These are phyloP conservation scores for Plutella xylostella DNA, from an alignment of 2,888 invertebrate species.

Conservation along the genomic window DNA sequence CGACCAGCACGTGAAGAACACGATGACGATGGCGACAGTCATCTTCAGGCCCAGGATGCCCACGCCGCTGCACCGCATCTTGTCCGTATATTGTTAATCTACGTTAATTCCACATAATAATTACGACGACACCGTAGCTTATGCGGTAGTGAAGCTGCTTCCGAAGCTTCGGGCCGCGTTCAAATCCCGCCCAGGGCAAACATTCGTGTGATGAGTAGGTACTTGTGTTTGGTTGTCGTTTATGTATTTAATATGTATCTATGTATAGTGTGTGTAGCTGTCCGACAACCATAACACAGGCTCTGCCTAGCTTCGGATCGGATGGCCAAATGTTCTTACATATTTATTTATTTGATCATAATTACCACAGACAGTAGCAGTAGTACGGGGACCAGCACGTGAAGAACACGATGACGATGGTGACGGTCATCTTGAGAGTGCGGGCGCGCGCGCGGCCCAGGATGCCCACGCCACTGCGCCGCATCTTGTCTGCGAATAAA, in stretches of 20 bases:
- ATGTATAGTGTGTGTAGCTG: background rate
- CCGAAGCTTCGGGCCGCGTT: too few relatives aligned
- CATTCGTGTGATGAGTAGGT: too few relatives aligned
- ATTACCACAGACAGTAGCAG: slow-evolving; percentile 88
- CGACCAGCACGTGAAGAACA: slow-evolving; percentile 96
- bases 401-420: slow-evolving; percentile 92
- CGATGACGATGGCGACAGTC: slow-evolving; percentile 93
- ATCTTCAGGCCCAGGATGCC: slow-evolving; percentile 90
- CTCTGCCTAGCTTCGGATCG: too few relatives aligned
- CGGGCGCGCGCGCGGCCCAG: slow-evolving; percentile 84
- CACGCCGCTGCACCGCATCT: slow-evolving; percentile 83
- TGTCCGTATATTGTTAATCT: too few relatives aligned
- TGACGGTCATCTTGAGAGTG: slow-evolving; percentile 94
- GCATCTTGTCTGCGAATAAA: slow-evolving; percentile 70
- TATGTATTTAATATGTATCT: too few relatives aligned
- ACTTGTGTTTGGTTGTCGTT: too few relatives aligned
- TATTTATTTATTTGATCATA: background rate
- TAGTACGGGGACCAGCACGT: slow-evolving; percentile 98
- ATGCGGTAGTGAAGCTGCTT: too few relatives aligned
- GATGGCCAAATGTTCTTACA: too few relatives aligned
- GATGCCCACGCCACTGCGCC: slow-evolving; percentile 85
- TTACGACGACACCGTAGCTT: too few relatives aligned
- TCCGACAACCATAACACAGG: too few relatives aligned
- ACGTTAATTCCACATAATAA: too few relatives aligned
- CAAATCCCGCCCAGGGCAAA: too few relatives aligned